Base-by-base conservation (phyloP, 2,888 invertebrate species). In the Brenthis daphne region DNA sequence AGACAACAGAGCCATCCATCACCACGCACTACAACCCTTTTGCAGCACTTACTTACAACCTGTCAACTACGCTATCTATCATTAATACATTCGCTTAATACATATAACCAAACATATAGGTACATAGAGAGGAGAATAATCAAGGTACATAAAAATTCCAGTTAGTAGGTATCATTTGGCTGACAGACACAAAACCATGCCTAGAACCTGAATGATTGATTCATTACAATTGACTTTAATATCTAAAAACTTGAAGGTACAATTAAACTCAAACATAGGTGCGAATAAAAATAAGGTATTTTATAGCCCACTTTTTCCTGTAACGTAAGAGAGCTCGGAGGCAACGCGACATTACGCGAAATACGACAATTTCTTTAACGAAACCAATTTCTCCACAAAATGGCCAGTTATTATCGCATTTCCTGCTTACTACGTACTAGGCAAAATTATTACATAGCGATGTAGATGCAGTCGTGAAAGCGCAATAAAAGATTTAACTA, bases 401-500 rank as follows among this genome's bases (percentile, higher is more conserved):
- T 67, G 51, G 57, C 67, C 37, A 66, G 65, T 68, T 68, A 65
- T 75, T 71, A 70, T 70, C 65, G 51, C 67, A 65, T 71, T 67
- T 55, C 43, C 53, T 47, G 53, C 65, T 71, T 64, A 72, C 68
- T 68, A 67, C 57, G 70, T 61, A 70, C 72, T 67, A 69, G 57
- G 68, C 70, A 82, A 83, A 86, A 86, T 84, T 81, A 87, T 87
- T 85, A 85, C 84, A 82, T 80, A 77, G 82, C 82, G 83, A 86
- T 86, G 85, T 81, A 83, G 83, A 85, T 83, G 81, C 74, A 80
- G 78, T 77, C 86, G 85, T 88, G 85, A 88, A 88, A 86, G 81
- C 81, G 86, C 88, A 88, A 88, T 89, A 89, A 89, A 89, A 88
- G 74, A 82, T 87, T 88, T 88, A 88, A 89, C 79, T 85, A 85